phyloP scores from a whole-genome alignment of 2,888 invertebrate genomes.

The Notodonta dromedarius region DNA sequence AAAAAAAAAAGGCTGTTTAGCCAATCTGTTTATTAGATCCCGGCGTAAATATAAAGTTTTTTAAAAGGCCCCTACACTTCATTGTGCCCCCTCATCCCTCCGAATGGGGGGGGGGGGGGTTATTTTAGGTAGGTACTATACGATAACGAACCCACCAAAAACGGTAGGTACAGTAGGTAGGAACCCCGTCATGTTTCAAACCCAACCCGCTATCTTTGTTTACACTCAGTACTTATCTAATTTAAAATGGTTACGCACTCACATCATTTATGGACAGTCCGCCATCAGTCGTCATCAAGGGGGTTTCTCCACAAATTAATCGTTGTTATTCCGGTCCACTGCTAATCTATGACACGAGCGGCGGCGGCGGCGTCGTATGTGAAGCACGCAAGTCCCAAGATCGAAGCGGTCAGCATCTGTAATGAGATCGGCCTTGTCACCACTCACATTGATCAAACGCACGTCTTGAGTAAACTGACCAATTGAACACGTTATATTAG shows the following conservation, averaged over 20 bases:
- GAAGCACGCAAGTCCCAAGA: background rate
- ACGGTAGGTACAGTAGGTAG: too few species aligned
- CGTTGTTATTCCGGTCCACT: background rate
- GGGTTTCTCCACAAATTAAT: background rate
- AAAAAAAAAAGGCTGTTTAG: too few species aligned
- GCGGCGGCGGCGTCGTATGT: background rate
- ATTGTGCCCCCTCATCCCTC: too few species aligned
- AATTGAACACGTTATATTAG: background rate
- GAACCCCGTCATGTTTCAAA: too few species aligned
- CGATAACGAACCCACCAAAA: too few species aligned
- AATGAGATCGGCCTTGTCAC: background rate
- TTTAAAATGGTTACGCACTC: background rate
- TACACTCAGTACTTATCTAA: background rate
- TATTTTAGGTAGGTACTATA: too few species aligned
- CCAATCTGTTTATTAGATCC: too few species aligned
- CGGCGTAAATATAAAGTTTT: too few species aligned
- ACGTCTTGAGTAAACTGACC: background rate
- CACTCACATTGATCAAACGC: constrained; percentile 1
- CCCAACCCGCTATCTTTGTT: too few species aligned
- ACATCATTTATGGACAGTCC: background rate
- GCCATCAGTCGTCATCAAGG: background rate
- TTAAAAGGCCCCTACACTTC: too few species aligned
- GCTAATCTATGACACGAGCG: background rate
- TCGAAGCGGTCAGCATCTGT: background rate
- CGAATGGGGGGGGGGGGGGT: too few species aligned